Percentiles rank a stretch among this genome's conserved stretches.
Evolutionary conservation across 1,140 invertebrate species (phyloP).

Genomic region (Diabrotica undecimpunctata): DNA sequence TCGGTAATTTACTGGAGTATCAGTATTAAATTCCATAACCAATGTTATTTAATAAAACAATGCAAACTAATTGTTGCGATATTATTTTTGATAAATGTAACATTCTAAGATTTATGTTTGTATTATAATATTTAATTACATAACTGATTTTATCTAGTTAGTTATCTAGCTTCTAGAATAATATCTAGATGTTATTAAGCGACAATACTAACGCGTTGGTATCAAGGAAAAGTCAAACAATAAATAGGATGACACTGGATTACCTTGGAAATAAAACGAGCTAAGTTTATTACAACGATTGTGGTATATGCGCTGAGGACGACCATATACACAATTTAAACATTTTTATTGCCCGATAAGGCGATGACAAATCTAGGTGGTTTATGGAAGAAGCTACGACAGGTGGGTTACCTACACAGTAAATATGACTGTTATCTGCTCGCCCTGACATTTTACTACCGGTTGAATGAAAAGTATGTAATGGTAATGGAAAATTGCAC

Average conservation of each 20-base stretch:
- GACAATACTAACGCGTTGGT: neutral
- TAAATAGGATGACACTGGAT: constrained; percentile 1
- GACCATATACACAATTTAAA: neutral
- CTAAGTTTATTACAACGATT: neutral
- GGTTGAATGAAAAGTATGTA: too few relatives aligned
- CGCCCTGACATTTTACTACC: too few relatives aligned
- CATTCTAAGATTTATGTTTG: too few relatives aligned
- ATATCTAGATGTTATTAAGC: neutral
- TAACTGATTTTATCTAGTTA: too few relatives aligned
- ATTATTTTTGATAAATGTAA: too few relatives aligned
- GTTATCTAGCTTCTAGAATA: neutral
- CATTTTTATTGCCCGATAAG: neutral
- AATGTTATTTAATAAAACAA: too few relatives aligned
- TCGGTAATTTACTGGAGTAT: too few relatives aligned
- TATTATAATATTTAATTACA: too few relatives aligned
- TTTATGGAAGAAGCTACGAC: neutral
- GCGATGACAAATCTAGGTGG: neutral
- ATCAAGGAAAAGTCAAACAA: neutral
- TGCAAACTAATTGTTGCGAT: too few relatives aligned
- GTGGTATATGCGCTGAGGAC: neutral
- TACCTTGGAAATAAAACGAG: neutral
- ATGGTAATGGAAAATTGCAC: too few relatives aligned
- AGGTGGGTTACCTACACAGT: neutral
- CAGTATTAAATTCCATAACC: too few relatives aligned
- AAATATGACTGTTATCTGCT: too few relatives aligned